Evolutionary conservation across 2,888 invertebrate species (phyloP).

Genomic region (Isotomurus palustris): DNA sequence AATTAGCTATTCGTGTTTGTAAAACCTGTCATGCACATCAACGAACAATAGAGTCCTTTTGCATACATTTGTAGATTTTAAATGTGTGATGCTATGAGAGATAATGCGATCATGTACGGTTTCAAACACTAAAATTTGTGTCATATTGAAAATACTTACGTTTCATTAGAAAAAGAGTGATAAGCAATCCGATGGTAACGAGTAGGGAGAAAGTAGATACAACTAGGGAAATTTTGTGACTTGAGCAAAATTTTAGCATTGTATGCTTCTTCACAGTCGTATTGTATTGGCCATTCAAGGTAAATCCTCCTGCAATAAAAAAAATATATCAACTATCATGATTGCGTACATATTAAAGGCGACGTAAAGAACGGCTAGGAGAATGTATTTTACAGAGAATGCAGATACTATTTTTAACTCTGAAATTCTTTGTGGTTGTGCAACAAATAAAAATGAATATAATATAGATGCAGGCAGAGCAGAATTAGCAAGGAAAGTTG

Average conservation of each 20-base stretch:
- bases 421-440: not conserved
- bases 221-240: slow-evolving; percentile 46
- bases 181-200: slow-evolving; percentile 44
- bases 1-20: no score
- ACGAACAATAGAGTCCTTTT: no score
- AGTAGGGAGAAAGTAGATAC: slow-evolving; percentile 45
- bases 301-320: slow-evolving; percentile 40
- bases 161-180: slow-evolving; percentile 45
- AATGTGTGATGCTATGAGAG: no score
- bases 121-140: no score
- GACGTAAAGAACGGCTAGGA: not conserved
- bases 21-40: no score
- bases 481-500: no score
- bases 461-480: no score
- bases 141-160: slow-evolving; percentile 39
- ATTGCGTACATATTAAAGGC: not conserved
- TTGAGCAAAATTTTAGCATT: slow-evolving; percentile 44
- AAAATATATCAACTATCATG: not conserved
- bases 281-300: slow-evolving; percentile 44
- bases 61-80: no score
- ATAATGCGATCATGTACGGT: no score
- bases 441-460: not conserved
- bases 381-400: no score
- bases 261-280: slow-evolving; percentile 36
- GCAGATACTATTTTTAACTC: not conserved